Evolutionary conservation across 2,888 invertebrate species (phyloP).

Genomic region (Drosophila pseudotakahashii): DNA sequence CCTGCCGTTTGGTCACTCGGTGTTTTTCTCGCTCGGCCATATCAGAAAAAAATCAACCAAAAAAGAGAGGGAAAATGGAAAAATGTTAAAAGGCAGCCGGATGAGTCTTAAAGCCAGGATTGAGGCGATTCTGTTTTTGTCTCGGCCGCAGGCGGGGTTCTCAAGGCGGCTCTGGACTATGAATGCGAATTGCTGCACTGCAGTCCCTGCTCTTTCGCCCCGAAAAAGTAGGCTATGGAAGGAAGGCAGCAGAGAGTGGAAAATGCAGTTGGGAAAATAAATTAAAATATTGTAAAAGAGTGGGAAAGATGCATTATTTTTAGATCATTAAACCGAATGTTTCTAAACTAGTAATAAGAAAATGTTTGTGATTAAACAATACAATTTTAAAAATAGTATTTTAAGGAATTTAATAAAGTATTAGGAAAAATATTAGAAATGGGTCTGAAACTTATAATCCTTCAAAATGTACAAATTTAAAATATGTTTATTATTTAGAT

Average conservation of each 20-base stretch:
- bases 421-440: too few relatives aligned
- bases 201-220: constrained; percentile 12
- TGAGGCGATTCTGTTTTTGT: constrained; percentile 46
- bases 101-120: constrained; percentile 60
- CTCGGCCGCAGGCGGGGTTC: constrained; percentile 17
- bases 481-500: too few relatives aligned
- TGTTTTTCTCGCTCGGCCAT: constrained; percentile 22
- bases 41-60: constrained; percentile 1
- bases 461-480: too few relatives aligned
- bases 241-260: constrained; percentile 8
- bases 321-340: background rate
- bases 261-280: background rate
- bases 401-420: too few relatives aligned
- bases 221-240: constrained; percentile 54
- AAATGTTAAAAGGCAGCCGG: constrained; percentile 42
- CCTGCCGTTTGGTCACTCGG: constrained; percentile 35
- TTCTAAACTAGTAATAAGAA: background rate
- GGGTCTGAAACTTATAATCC: too few relatives aligned
- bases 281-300: background rate
- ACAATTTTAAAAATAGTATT: too few relatives aligned
- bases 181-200: constrained; percentile 62
- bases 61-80: constrained; percentile 17
- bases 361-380: too few relatives aligned
- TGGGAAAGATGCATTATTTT: too few relatives aligned
- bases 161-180: constrained; percentile 49